Evolutionary conservation across 2,113 vertebrate species (phyloP), one percentile per base, ranked within the genome.

Genomic region (Syngnathus typhle): DNA sequence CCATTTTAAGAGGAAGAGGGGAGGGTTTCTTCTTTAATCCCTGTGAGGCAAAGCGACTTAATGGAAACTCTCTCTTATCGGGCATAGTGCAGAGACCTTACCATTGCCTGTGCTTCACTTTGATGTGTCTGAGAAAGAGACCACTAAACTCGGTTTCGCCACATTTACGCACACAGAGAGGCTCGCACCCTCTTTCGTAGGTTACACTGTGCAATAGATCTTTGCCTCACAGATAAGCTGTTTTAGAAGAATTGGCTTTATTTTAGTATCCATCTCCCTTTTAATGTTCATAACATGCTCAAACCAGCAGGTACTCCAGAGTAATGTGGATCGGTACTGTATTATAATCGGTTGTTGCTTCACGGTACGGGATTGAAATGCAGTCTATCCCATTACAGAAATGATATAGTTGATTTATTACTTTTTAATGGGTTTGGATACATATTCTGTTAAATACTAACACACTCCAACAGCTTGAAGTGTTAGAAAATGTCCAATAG

Each of bases 21-120:
- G 56, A 72, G 72, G 68, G 46, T 75, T 79, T 80, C 77, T 70
- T 70, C 73, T 84, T 82, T 83, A 89, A 85, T 81, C 79, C 84
- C 81, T 79, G 75, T 73, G 78, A 88, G 82, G 81, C 82, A 84
- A 84, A 84, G 76, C 68, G 59, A 81, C 80, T 88, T 88, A 88
- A 88, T 88, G 82, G 81, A 90, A 88, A 84, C 75, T 78, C 74
- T 77, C 39, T 76, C 85, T 89, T 89, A 91, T 91, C 89, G 60
- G 70, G 65, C 67, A 67, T 76, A 83, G 85, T 82, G 80, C 86
- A 89, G 85, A 76, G 84, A 74, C 78, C 84, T 84, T 77, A 74
- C 75, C 73, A 82, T 87, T 83, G 82, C 82, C 65, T 83, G 72
- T 62, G 76, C 83, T 79, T 80, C 67, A 80, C 87, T 90, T 88